Percentiles rank a stretch among this genome's conserved stretches.
phyloP scores from a whole-genome alignment of 2,113 vertebrate genomes.

The Tragelaphus imberbis region DNA sequence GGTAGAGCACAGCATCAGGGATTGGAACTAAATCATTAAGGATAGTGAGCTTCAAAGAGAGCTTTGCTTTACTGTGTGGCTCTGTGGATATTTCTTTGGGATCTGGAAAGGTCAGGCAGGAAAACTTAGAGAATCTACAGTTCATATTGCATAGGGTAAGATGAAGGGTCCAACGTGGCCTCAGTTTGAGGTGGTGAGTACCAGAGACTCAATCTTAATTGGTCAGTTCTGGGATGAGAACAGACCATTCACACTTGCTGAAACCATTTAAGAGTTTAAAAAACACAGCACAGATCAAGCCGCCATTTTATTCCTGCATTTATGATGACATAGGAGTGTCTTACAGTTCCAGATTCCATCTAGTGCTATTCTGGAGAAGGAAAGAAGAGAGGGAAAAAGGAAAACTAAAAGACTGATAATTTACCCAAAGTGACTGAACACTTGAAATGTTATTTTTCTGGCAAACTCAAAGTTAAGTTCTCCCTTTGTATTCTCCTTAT shows the following conservation, averaged over 20 bases:
- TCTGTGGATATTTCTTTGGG: background rate
- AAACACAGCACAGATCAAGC: background rate
- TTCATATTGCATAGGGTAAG: background rate
- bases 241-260: background rate
- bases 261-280: background rate
- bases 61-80: background rate
- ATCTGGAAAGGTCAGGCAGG: rapidly evolving
- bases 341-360: background rate
- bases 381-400: background rate
- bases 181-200: background rate
- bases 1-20: background rate
- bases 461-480: background rate
- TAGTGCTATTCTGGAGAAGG: background rate
- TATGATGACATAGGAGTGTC: background rate
- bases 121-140: background rate
- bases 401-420: background rate
- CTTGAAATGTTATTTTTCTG: background rate
- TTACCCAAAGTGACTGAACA: background rate
- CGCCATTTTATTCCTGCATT: background rate
- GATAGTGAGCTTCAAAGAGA: background rate
- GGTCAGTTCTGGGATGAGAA: background rate
- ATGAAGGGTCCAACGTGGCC: background rate
- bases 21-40: background rate
- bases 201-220: background rate
- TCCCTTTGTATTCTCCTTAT: background rate